Percentiles rank a stretch among this genome's conserved stretches.
Conservation (phyloP, 2,888 invertebrate genomes). For the Drosophila atroscutellata region DNA sequence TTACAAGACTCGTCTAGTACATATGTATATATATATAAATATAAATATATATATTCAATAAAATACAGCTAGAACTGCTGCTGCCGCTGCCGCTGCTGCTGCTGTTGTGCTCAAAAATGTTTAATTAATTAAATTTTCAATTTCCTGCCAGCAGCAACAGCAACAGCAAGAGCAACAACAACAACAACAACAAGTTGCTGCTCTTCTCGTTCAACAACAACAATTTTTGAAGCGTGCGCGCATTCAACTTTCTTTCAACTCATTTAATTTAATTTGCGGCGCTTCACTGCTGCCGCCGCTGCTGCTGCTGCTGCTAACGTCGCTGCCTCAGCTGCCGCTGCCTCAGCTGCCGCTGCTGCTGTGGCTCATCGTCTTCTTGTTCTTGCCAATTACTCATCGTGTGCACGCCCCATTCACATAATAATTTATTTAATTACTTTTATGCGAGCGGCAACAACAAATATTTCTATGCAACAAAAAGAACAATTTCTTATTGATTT, state of each 20-base stretch:
- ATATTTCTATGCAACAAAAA: slow-evolving; percentile 71
- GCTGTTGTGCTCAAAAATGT: slow-evolving; percentile 70
- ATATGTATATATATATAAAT: slow-evolving; percentile 19
- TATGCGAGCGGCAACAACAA: slow-evolving; percentile 64
- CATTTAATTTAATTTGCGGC: slow-evolving; percentile 80
- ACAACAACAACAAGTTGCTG: slow-evolving; percentile 37
- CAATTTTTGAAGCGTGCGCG: slow-evolving; percentile 74
- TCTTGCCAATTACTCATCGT: slow-evolving; percentile 80
- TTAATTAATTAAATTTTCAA: slow-evolving; percentile 81
- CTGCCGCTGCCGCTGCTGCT: slow-evolving; percentile 15
- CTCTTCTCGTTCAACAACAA: slow-evolving; percentile 25
- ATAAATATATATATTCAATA: slow-evolving; percentile 62
- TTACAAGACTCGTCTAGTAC: slow-evolving; percentile 62
- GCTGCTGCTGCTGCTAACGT: neutral
- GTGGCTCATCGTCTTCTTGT: slow-evolving; percentile 62
- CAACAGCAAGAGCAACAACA: slow-evolving; percentile 40
- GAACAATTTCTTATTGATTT: slow-evolving; percentile 67
- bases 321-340: slow-evolving; percentile 17
- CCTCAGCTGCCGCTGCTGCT: slow-evolving; percentile 26
- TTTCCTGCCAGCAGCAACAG: slow-evolving; percentile 61
- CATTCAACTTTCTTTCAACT: slow-evolving; percentile 81
- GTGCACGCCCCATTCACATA: slow-evolving; percentile 80
- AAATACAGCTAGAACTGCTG: slow-evolving; percentile 60
- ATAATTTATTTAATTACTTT: slow-evolving; percentile 81
- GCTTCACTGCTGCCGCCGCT: slow-evolving; percentile 59